phyloP scores from a whole-genome alignment of 2,797 vertebrate species.

The Kryptolebias ocellatus region DNA sequence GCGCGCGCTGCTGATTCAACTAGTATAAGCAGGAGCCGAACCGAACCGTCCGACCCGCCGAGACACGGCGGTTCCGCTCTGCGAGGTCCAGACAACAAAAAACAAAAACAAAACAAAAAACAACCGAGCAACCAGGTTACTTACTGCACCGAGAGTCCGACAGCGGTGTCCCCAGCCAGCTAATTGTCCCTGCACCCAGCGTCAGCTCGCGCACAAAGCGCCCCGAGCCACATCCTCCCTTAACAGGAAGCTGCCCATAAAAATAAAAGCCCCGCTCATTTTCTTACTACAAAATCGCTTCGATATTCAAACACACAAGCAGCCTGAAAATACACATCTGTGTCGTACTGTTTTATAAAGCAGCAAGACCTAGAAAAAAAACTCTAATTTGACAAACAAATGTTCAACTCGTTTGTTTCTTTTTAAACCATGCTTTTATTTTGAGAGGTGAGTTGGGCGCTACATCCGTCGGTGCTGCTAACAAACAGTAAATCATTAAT shows the following conservation, averaged over 20 bases:
- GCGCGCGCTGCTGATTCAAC: conserved; percentile 67
- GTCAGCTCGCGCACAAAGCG: conserved; percentile 25
- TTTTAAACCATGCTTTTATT: conserved; percentile 57
- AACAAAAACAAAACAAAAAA: no score
- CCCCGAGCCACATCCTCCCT: conserved; percentile 35
- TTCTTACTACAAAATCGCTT: background rate
- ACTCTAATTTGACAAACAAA: rapidly evolving
- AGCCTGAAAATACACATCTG: rapidly evolving
- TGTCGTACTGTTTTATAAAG: rapidly evolving
- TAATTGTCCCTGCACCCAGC: conserved; percentile 61
- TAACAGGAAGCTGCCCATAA: conserved; percentile 16
- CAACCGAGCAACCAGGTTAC: conserved; percentile 38
- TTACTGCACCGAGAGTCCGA: conserved; percentile 72
- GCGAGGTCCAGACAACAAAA: background rate
- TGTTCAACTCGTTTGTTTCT: background rate
- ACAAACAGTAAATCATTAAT: conserved; percentile 54
- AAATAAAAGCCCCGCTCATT: conserved; percentile 61
- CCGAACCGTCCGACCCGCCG: background rate
- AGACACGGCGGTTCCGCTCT: background rate
- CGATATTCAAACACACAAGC: rapidly evolving
- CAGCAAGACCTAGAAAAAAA: rapidly evolving
- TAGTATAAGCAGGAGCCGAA: conserved; percentile 56
- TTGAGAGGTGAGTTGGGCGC: conserved; percentile 9
- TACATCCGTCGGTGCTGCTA: conserved; percentile 33
- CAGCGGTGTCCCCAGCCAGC: conserved; percentile 71